These are phyloP conservation scores for Corythaeola cristata DNA, from an alignment of 2,113 vertebrate genomes.

Conservation along the genomic window DNA sequence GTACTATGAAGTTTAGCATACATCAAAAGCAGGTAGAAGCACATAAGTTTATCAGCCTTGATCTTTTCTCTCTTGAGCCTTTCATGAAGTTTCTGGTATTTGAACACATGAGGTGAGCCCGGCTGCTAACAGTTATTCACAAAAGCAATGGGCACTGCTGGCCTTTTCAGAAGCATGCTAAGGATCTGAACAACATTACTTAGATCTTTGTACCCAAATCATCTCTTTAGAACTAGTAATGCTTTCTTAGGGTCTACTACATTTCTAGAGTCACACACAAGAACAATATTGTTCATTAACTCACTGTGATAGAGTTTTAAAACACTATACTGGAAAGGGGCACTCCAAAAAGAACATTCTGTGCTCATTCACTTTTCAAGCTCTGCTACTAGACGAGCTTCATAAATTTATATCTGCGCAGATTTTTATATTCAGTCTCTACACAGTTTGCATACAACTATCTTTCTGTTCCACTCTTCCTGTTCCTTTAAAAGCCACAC, in stretches of 20 bases:
- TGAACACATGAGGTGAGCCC: neutral
- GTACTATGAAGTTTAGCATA: neutral
- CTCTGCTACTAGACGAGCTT: neutral
- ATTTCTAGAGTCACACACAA: rapidly evolving
- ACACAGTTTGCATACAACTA: neutral
- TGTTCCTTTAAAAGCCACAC: neutral
- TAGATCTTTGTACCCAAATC: neutral
- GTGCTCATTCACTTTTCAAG: neutral
- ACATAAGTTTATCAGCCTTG: neutral
- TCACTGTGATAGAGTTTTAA: neutral
- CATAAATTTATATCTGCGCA: neutral
- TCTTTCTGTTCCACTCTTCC: neutral
- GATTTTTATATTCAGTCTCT: neutral
- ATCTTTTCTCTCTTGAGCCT: neutral
- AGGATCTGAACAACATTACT: neutral
- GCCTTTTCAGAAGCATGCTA: neutral
- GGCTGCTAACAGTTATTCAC: neutral
- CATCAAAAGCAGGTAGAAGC: neutral
- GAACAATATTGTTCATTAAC: neutral
- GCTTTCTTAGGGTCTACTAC: neutral
- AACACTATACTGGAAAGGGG: neutral
- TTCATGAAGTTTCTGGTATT: neutral
- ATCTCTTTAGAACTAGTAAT: neutral
- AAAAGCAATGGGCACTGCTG: neutral
- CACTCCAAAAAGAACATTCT: neutral